phyloP scores from a whole-genome alignment of 2,888 invertebrate genomes.

The Dorcus hopei region DNA sequence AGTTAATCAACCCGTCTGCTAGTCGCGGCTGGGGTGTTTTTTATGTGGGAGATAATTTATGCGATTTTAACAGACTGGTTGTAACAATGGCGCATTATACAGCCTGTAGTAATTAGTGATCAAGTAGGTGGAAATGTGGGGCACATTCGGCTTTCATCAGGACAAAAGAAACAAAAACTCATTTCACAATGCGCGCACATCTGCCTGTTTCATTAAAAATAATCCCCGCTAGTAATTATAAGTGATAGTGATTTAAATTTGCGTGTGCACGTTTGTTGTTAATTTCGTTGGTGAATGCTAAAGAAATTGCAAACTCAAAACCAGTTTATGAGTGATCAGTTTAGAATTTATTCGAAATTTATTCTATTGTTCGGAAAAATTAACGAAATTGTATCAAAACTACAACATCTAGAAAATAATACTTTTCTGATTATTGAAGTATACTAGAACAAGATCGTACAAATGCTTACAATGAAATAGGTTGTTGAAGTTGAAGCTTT shows the following conservation, averaged over 20 bases:
- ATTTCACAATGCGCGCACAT: constrained; percentile 40
- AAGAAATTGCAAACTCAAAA: too few relatives aligned
- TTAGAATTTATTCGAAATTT: too few relatives aligned
- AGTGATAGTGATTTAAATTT: constrained; percentile 1
- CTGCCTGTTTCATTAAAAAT: constrained; percentile 39
- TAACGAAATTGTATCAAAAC: too few relatives aligned
- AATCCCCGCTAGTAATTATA: constrained; percentile 32
- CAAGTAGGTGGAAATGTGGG: constrained; percentile 51
- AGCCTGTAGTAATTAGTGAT: constrained; percentile 49
- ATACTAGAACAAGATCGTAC: too few relatives aligned
- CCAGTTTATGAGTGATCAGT: too few relatives aligned
- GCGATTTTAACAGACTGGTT: constrained; percentile 47
- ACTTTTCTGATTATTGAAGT: too few relatives aligned
- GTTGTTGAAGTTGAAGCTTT: too few relatives aligned
- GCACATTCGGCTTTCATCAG: constrained; percentile 43
- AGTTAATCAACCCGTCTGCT: constrained; percentile 24
- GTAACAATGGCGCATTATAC: constrained; percentile 45
- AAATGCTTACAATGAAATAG: too few relatives aligned
- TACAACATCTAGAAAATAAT: too few relatives aligned
- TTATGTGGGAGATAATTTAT: constrained; percentile 43
- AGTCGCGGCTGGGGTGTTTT: constrained; percentile 15
- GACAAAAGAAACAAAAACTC: constrained; percentile 43
- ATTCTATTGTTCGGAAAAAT: too few relatives aligned
- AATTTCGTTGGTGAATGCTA: too few relatives aligned
- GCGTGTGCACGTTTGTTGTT: background rate